Evolutionary conservation across 2,797 vertebrate genomes (phyloP).

Genomic region (Galaxias olidus): DNA sequence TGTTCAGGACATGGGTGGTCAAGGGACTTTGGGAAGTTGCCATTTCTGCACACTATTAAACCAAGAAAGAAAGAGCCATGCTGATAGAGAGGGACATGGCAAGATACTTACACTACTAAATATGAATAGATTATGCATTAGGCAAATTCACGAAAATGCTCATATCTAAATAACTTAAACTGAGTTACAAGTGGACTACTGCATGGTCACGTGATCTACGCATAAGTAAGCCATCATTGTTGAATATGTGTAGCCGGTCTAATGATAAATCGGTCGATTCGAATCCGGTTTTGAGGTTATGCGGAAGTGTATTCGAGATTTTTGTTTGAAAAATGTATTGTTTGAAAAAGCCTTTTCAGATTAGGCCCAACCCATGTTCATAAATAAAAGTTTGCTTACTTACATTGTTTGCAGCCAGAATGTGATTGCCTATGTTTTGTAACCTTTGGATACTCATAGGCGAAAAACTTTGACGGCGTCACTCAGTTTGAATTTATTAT

Average conservation of each 20-base stretch:
- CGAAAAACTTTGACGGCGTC: conserved; percentile 7
- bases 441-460: conserved; percentile 68
- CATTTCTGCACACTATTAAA: conserved; percentile 63
- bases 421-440: conserved; percentile 63
- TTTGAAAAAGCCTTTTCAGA: not conserved
- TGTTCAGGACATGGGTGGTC: conserved; percentile 79
- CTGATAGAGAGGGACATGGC: not conserved
- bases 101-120: too few species aligned
- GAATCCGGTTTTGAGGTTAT: too few species aligned
- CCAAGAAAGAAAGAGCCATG: not conserved
- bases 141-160: too few species aligned
- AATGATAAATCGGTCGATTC: too few species aligned
- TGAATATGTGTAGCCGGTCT: too few species aligned
- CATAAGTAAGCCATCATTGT: too few species aligned
- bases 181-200: too few species aligned
- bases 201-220: too few species aligned
- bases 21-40: conserved; percentile 64
- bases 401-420: conserved; percentile 70
- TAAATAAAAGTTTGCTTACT: conserved; percentile 16
- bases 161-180: too few species aligned
- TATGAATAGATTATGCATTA: too few species aligned
- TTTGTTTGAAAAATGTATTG: too few species aligned
- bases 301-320: too few species aligned
- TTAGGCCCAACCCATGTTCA: not conserved
- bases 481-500: conserved; percentile 23